Base-by-base conservation (phyloP, 2,797 vertebrate genomes). In the Hoplostethus mediterraneus region DNA sequence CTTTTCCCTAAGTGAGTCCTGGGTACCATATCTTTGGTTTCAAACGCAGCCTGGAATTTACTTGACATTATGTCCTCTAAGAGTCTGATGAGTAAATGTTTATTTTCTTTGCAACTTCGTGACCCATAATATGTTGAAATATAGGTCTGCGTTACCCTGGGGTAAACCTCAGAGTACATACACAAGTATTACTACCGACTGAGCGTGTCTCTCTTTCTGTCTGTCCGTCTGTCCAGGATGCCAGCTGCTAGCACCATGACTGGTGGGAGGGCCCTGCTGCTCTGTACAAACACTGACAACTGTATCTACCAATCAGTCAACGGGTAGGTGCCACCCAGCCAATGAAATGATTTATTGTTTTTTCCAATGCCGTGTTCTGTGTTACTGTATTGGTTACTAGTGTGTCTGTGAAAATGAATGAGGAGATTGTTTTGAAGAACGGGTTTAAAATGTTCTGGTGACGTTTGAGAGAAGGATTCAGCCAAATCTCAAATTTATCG, bases 171-270 rank as follows among this genome's bases (percentile, higher is more conserved):
- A 55, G 12, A 31, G 9, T 49, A 12, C 11, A 48, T 10, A 21
- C 40, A 21, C 4, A 62, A 49, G 63, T 7, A 5, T 54, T 44
- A 42, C 8, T 51, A 5, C 21, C 66, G 38, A 77, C 44, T 42
- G 58, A 65, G 21, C 69, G 45, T 70, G 17, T 82, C 3, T 73
- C 17, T 79, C 31, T 83, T 21, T 86, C 21, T 21, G 21, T 21
- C 21, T 21, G 40, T 88, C 31, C 87, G 67, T 66, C 59, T 80
- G 12, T 83, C 49, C 76, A 95, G 93, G 90, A 95, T 95, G 94
- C 95, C 95, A 77, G 94, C 94, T 95, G 95, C 93, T 95, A 95
- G 92, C 94, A 95, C 93, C 87, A 95, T 95, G 95, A 95, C 95
- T 42, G 95, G 94, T 85, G 94, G 95, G 87, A 93, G 93, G 91